These are phyloP conservation scores for Synanthedon tipuliformis DNA, from an alignment of 2,888 invertebrate genomes.

Conservation along the genomic window DNA sequence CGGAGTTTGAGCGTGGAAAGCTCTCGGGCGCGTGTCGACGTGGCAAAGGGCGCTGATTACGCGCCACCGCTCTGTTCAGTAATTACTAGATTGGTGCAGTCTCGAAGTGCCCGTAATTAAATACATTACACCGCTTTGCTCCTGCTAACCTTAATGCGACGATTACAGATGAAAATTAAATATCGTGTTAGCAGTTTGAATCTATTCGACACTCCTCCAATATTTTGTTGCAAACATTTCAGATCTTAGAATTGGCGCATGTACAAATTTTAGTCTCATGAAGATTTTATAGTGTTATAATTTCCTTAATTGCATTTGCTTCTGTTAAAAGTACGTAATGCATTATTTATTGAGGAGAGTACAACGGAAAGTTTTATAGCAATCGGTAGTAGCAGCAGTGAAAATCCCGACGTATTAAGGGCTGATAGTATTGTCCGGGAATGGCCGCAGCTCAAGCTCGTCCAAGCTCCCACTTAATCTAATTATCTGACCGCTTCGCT, in stretches of 20 bases:
- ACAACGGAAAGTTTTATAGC: slow-evolving; percentile 5
- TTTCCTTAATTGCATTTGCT: no score
- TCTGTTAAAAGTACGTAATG: no score
- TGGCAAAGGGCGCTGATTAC: slow-evolving; percentile 61
- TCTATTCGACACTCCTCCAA: no score
- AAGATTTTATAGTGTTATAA: no score
- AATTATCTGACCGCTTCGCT: slow-evolving; percentile 61
- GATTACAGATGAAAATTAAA: no score
- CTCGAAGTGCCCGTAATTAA: slow-evolving; percentile 60
- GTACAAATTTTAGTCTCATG: no score
- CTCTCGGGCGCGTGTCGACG: slow-evolving; percentile 47
- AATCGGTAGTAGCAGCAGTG: slow-evolving; percentile 32
- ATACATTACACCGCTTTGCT: slow-evolving; percentile 47
- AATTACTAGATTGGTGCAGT: slow-evolving; percentile 63
- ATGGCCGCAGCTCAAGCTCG: slow-evolving; percentile 32
- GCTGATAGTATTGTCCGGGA: slow-evolving; percentile 48
- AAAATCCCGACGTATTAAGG: slow-evolving; percentile 44
- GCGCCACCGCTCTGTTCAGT: slow-evolving; percentile 47
- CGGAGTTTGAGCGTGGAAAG: slow-evolving; percentile 40
- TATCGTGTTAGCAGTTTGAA: no score
- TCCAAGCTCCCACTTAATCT: slow-evolving; percentile 53
- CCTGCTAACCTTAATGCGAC: background rate
- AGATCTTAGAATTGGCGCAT: no score
- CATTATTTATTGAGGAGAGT: no score
- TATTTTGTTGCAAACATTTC: no score